These are phyloP conservation scores for Maconellicoccus hirsutus DNA, from an alignment of 1,140 invertebrate species.

Conservation along the genomic window DNA sequence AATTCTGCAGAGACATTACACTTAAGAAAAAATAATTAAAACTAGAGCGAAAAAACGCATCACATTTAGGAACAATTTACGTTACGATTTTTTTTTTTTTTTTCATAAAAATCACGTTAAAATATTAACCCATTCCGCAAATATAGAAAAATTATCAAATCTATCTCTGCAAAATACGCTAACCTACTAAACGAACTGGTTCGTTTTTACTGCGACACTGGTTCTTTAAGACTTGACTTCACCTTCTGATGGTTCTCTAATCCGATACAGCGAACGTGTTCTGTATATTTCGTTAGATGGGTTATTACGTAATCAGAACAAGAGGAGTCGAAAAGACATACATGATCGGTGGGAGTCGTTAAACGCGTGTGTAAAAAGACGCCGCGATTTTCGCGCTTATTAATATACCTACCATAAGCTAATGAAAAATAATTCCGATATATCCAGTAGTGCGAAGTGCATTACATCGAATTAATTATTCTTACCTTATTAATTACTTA, in stretches of 20 bases:
- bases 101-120: neutral
- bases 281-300: slow-evolving; percentile 5
- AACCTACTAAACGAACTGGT: slow-evolving; percentile 7
- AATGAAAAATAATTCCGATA: too few species aligned
- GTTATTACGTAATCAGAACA: neutral
- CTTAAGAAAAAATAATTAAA: slow-evolving; percentile 5
- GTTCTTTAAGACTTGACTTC: neutral
- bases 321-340: neutral
- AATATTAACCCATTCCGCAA: neutral
- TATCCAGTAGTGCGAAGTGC: too few species aligned
- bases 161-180: neutral
- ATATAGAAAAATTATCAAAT: neutral
- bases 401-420: too few species aligned
- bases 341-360: too few species aligned
- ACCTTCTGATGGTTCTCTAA: slow-evolving; percentile 1
- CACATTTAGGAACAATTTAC: slow-evolving; percentile 2
- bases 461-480: too few species aligned
- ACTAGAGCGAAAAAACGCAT: slow-evolving; percentile 6
- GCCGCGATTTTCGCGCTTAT: too few species aligned
- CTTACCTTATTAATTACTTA: too few species aligned
- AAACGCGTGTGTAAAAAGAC: too few species aligned
- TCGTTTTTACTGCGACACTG: slow-evolving; percentile 3
- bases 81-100: neutral
- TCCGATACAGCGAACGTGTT: neutral
- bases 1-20: slow-evolving; percentile 15